Evolutionary conservation across 92 coral and sea anemone species (phyloP), one percentile per base, ranked within the genome.

Genomic region (Pocillopora grandis): DNA sequence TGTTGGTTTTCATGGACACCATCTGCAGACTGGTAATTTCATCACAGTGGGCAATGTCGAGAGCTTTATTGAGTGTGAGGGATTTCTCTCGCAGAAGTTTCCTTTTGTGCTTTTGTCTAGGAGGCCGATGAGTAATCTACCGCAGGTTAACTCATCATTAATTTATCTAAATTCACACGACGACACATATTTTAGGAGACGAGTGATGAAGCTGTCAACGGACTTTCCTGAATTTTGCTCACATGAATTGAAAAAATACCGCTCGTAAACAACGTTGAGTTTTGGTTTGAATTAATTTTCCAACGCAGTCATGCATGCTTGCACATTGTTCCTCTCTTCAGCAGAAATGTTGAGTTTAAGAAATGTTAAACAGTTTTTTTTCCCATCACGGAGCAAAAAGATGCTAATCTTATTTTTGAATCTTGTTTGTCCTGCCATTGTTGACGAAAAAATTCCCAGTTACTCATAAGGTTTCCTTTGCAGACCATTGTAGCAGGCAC

Each of bases 201-300:
- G 49, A 69, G 71, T 52, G 31, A 85, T 37, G 78, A 48, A 85
- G 16, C 49, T 79, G 64, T 77, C 84, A 23, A 76, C 75, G 18
- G 81, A 60, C 61, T 84, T 83, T 62, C 62, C 83, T 15, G 36
- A 31, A 31, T 75, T 76, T 66, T 84, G 77, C 37, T 31, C 58
- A 35, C 82, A 84, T 10, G 65, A 55, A 66, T 76, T 76, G 67
- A 84, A 74, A n/a, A 62, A 31, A 37, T 20, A 75, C 76, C 72
- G 49, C 56, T 67, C 90, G 65, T 88, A 89, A 35, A 91, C 85
- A 13, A 88, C 79, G 33, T 89, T 91, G 72, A 69, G 75, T 13
- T 82, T 75, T 21, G 94, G 88, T 33, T 88, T 83, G 86, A 90
- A 90, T 62, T 87, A 80, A 12, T 31, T 70, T 66, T 77, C 78